Percentiles rank a stretch among this genome's conserved stretches.
Evolutionary conservation across 2,113 vertebrate species (phyloP).

Genomic region (Ascaphus truei): DNA sequence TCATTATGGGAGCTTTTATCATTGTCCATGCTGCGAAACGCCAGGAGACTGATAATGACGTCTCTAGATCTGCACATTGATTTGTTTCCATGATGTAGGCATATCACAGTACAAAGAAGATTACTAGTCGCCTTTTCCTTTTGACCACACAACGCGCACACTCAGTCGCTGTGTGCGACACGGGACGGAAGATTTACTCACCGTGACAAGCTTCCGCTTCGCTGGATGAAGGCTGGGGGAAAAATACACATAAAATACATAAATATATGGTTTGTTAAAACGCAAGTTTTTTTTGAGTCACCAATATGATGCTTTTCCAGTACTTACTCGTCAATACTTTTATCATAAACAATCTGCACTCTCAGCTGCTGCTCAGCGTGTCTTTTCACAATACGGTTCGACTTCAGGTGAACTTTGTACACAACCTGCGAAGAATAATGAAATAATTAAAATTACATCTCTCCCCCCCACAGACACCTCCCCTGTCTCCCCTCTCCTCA

Average conservation of each 20-base stretch:
- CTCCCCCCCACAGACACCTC: not conserved
- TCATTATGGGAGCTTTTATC: too few relatives aligned
- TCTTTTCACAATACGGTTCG: slow-evolving; percentile 77
- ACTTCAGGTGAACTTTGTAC: slow-evolving; percentile 76
- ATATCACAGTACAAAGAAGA: not conserved
- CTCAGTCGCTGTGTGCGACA: not conserved
- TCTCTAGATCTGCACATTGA: not conserved
- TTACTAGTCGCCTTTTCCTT: not conserved
- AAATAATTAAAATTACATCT: not conserved
- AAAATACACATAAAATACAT: not conserved
- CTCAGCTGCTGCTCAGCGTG: slow-evolving; percentile 77
- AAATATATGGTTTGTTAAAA: not conserved
- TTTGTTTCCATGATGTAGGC: accelerated
- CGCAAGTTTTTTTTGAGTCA: not conserved
- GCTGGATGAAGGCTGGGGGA: slow-evolving; percentile 72
- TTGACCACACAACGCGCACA: too few relatives aligned
- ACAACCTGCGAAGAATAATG: slow-evolving; percentile 64
- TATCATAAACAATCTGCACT: slow-evolving; percentile 84
- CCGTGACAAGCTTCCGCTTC: slow-evolving; percentile 87
- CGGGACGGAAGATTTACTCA: slow-evolving; percentile 46
- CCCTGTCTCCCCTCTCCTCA: too few relatives aligned
- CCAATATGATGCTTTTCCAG: accelerated
- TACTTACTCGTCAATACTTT: slow-evolving; percentile 85
- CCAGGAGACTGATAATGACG: not conserved
- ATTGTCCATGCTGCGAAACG: not conserved